These are phyloP conservation scores for Saxidomus purpurata DNA, from an alignment of 1,140 invertebrate species.

Conservation along the genomic window DNA sequence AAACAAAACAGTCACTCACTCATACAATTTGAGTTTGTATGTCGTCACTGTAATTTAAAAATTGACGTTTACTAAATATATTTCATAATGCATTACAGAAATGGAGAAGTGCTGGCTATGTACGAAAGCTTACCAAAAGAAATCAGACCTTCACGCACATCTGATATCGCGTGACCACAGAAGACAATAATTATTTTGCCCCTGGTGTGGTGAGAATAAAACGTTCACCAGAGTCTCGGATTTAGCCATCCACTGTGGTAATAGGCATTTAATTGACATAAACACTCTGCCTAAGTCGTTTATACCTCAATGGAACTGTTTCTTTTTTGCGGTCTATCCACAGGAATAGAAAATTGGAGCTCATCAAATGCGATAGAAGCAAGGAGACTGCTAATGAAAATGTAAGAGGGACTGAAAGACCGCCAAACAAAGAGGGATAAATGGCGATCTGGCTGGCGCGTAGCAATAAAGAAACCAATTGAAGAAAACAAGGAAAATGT, in stretches of 20 bases:
- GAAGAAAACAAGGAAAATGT: not conserved
- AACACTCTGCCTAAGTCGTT: not conserved
- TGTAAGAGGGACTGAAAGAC: not conserved
- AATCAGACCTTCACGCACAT: not conserved
- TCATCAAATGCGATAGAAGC: not conserved
- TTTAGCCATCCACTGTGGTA: not conserved
- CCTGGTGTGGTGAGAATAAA: not conserved
- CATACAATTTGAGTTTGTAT: no score
- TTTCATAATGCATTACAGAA: no score
- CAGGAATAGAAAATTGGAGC: not conserved
- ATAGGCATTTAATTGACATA: not conserved
- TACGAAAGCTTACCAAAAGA: not conserved
- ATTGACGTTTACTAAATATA: no score
- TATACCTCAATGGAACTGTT: not conserved
- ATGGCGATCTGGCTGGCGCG: not conserved
- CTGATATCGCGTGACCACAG: not conserved
- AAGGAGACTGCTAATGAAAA: not conserved
- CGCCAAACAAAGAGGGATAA: not conserved
- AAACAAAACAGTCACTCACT: no score
- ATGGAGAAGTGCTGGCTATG: conserved; percentile 25
- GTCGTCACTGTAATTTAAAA: no score
- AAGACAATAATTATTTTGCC: not conserved
- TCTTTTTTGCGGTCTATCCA: conserved; percentile 7
- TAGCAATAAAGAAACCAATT: not conserved
- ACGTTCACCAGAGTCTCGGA: conserved; percentile 17